Evolutionary conservation across 2,113 vertebrate species (phyloP).

Genomic region (Phalacrocorax brasilianus): DNA sequence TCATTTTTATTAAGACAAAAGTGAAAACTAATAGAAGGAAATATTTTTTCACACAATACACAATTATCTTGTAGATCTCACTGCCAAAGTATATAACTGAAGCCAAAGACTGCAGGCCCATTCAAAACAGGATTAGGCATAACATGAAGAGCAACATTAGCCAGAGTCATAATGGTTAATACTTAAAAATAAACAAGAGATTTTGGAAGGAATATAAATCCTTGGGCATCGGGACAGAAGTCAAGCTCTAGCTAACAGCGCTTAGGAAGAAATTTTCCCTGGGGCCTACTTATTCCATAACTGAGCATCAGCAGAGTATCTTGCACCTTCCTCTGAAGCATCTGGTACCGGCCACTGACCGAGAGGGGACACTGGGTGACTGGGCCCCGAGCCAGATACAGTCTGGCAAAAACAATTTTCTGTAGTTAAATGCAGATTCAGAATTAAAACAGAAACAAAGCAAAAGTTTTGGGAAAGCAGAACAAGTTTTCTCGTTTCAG

Average conservation of each 20-base stretch:
- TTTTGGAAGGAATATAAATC: constrained; percentile 22
- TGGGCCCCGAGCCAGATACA: neutral
- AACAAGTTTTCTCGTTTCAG: neutral
- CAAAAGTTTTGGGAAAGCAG: neutral
- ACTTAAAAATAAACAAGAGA: constrained; percentile 23
- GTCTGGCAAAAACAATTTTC: neutral
- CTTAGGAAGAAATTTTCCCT: neutral
- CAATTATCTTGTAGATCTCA: neutral
- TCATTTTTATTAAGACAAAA: constrained; percentile 3
- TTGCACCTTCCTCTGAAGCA: constrained; percentile 9
- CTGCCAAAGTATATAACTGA: constrained; percentile 17
- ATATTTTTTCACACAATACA: neutral
- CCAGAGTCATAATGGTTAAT: constrained; percentile 32
- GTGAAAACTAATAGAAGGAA: constrained; percentile 32
- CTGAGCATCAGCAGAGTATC: neutral
- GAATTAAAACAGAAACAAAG: neutral
- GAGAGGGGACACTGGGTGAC: neutral
- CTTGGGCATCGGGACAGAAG: neutral
- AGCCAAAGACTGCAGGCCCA: constrained; percentile 11
- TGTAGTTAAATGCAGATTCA: neutral
- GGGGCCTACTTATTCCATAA: neutral
- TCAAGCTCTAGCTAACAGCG: neutral
- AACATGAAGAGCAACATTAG: neutral
- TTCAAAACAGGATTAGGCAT: constrained; percentile 37
- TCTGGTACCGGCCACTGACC: neutral